phyloP scores from a whole-genome alignment of 1,140 invertebrate genomes.

The Dinoponera quadriceps region DNA sequence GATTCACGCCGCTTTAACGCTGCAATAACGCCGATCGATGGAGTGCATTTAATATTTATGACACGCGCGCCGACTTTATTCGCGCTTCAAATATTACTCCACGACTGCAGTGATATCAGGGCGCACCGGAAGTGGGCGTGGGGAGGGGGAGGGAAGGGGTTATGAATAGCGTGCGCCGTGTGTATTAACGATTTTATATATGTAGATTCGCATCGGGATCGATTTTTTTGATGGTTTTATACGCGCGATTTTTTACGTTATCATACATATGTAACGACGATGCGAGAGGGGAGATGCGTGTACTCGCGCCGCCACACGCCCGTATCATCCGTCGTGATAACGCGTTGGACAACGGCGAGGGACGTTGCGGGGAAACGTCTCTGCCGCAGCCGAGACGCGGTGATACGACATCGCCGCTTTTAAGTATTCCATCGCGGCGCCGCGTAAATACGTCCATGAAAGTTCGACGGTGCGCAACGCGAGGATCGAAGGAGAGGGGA shows the following conservation, averaged over 20 bases:
- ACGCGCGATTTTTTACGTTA: too few relatives aligned
- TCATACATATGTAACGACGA: too few relatives aligned
- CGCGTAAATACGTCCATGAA: background rate
- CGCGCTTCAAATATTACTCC: background rate
- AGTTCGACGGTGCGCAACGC: background rate
- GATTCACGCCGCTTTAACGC: slow-evolving; percentile 19
- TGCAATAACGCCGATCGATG: background rate
- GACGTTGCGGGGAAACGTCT: background rate
- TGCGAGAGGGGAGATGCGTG: too few relatives aligned
- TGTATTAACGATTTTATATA: background rate
- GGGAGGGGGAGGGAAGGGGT: too few relatives aligned
- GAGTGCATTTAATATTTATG: background rate
- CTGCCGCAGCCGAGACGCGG: background rate
- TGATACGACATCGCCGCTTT: too few relatives aligned
- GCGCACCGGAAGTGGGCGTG: too few relatives aligned
- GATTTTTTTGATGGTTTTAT: too few relatives aligned
- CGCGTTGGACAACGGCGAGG: background rate
- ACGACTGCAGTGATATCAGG: background rate
- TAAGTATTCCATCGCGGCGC: too few relatives aligned
- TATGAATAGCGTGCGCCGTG: background rate
- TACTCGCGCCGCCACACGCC: too few relatives aligned
- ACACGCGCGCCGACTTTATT: background rate
- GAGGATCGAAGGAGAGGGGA: too few relatives aligned
- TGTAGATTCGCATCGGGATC: background rate
- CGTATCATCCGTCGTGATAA: too few relatives aligned